Percentiles rank a stretch among this genome's conserved stretches.
Evolutionary conservation across 2,888 invertebrate species (phyloP).

Genomic region (Drosophila multiciliata): DNA sequence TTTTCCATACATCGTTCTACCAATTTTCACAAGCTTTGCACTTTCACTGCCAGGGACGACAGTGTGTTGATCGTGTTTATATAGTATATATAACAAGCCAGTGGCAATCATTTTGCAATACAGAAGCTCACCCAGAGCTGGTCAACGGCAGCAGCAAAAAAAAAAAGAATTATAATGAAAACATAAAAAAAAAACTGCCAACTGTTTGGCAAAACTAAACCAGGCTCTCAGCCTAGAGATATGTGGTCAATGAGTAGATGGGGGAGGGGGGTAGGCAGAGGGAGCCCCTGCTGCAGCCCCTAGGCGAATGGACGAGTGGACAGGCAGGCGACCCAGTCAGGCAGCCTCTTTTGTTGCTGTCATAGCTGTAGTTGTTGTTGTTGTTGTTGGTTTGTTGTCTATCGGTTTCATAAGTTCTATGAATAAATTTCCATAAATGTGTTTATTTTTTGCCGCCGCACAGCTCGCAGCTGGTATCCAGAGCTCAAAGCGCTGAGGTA

Average conservation of each 20-base stretch:
- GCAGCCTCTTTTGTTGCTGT: conserved; percentile 72
- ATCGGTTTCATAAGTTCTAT: conserved; percentile 83
- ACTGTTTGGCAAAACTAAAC: conserved; percentile 76
- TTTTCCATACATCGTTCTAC: background rate
- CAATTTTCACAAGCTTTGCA: conserved; percentile 27
- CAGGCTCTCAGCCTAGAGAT: conserved; percentile 74
- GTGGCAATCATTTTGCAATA: conserved; percentile 49
- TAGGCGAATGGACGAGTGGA: conserved; percentile 52
- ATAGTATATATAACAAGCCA: conserved; percentile 51
- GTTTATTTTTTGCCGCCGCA: conserved; percentile 69
- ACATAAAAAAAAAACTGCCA: conserved; percentile 50
- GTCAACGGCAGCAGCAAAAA: conserved; percentile 13
- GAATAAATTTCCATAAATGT: conserved; percentile 84
- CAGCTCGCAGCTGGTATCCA: conserved; percentile 68
- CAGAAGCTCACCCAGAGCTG: conserved; percentile 55
- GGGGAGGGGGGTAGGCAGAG: background rate
- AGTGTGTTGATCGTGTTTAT: conserved; percentile 44
- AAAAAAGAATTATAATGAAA: conserved; percentile 22
- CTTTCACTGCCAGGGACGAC: conserved; percentile 48
- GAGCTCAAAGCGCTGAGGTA: conserved; percentile 47
- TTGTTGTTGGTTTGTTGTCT: conserved; percentile 60
- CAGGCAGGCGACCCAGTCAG: conserved; percentile 69
- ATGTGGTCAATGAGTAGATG: conserved; percentile 30
- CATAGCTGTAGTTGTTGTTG: conserved; percentile 36
- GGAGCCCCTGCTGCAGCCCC: conserved; percentile 27